phyloP scores from a whole-genome alignment of 2,797 vertebrate species.

The Liparis tanakae region DNA sequence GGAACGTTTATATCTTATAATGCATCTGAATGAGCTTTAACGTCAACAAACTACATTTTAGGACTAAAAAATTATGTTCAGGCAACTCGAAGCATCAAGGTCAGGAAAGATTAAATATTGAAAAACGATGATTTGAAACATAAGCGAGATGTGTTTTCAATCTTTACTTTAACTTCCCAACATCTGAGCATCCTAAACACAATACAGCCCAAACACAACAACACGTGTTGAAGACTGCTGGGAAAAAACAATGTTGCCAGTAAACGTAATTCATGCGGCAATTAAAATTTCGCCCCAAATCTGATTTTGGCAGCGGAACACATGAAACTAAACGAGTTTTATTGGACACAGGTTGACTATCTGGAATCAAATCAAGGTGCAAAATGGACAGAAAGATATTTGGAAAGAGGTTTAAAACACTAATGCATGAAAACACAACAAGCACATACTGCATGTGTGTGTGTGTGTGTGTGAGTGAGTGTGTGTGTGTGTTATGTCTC shows the following conservation, averaged over 20 bases:
- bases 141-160: not conserved
- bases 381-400: not conserved
- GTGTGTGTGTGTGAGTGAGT: not conserved
- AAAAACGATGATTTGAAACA: not conserved
- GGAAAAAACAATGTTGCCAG: not conserved
- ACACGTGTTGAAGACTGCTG: not conserved
- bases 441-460: not conserved
- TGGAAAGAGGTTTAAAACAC: conserved; percentile 17
- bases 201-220: not conserved
- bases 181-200: not conserved
- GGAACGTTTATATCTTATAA: not conserved
- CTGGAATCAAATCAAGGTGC: not conserved
- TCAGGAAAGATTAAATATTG: not conserved
- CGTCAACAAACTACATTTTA: not conserved
- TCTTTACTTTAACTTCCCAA: not conserved
- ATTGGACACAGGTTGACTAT: not conserved
- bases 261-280: not conserved
- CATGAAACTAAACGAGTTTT: not conserved
- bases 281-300: conserved; percentile 5
- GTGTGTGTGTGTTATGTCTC: not conserved
- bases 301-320: not conserved
- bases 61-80: not conserved
- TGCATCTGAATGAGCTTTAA: not conserved
- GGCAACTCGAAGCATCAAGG: not conserved
- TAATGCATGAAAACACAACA: conserved; percentile 2